phyloP scores from a whole-genome alignment of 2,797 vertebrate genomes.

The Rhabdophis nuchalis region DNA sequence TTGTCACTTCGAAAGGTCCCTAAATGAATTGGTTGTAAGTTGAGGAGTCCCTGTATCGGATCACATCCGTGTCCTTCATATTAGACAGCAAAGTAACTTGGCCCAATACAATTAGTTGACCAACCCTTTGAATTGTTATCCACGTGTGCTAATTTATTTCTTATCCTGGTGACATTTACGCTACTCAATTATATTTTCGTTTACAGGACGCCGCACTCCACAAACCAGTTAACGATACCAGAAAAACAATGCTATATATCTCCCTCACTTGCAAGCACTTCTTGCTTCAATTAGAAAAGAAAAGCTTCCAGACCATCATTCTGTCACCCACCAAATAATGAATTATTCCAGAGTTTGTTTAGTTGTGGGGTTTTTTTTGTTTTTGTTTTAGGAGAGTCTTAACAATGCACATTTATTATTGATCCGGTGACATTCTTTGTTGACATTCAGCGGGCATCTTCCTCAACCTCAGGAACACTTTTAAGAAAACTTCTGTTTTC shows the following conservation, averaged over 20 bases:
- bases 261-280: conserved; percentile 28
- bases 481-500: neutral
- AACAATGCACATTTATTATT: conserved; percentile 25
- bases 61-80: neutral
- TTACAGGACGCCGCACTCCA: neutral
- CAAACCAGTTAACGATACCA: neutral
- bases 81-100: neutral
- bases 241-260: conserved; percentile 36
- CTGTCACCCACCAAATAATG: conserved; percentile 51
- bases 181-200: conserved; percentile 26
- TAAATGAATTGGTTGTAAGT: too few species aligned
- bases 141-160: neutral
- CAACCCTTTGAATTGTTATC: neutral
- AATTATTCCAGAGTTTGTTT: conserved; percentile 42
- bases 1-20: too few species aligned
- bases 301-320: conserved; percentile 41
- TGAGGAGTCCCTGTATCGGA: neutral
- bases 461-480: conserved; percentile 15
- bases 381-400: conserved; percentile 33
- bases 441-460: conserved; percentile 37
- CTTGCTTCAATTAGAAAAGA: conserved; percentile 51
- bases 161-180: conserved; percentile 28
- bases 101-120: neutral
- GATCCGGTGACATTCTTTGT: neutral
- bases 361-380: neutral